Percentiles rank a stretch among this genome's conserved stretches.
These are phyloP conservation scores for Tachina grossa DNA, from an alignment of 2,888 invertebrate genomes.

Conservation along the genomic window DNA sequence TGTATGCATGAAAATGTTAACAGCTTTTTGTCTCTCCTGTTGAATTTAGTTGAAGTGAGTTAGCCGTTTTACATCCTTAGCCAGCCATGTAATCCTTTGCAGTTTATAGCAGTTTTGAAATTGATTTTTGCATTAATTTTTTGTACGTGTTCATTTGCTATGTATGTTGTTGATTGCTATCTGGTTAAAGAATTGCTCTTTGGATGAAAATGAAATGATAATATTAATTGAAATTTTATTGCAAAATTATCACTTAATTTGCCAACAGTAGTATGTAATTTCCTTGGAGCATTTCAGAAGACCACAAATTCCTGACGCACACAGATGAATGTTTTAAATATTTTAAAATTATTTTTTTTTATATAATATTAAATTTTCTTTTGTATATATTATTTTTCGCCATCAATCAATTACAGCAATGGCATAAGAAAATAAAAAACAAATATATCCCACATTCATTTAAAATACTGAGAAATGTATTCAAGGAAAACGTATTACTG, in stretches of 20 bases:
- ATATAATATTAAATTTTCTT: neutral
- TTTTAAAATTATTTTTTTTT: conserved; percentile 19
- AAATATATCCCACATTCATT: neutral
- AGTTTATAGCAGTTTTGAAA: too few relatives aligned
- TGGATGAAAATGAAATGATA: neutral
- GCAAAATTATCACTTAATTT: conserved; percentile 22
- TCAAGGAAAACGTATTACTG: neutral
- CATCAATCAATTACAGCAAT: conserved; percentile 53
- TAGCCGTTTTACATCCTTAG: too few relatives aligned
- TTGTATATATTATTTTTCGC: conserved; percentile 17
- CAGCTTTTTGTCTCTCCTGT: too few relatives aligned
- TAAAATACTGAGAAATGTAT: neutral
- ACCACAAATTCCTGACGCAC: neutral
- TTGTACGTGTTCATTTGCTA: neutral
- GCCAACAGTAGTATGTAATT: neutral
- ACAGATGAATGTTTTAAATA: neutral
- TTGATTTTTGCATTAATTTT: neutral
- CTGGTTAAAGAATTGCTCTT: neutral
- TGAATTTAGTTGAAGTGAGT: too few relatives aligned
- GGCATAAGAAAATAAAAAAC: conserved; percentile 16
- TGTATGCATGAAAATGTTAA: too few relatives aligned
- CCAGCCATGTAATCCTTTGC: too few relatives aligned
- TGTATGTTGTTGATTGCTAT: neutral
- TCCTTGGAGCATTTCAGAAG: neutral
- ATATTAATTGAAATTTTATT: conserved; percentile 29